phyloP scores from a whole-genome alignment of 2,888 invertebrate genomes.

The Augiades crinisus region DNA sequence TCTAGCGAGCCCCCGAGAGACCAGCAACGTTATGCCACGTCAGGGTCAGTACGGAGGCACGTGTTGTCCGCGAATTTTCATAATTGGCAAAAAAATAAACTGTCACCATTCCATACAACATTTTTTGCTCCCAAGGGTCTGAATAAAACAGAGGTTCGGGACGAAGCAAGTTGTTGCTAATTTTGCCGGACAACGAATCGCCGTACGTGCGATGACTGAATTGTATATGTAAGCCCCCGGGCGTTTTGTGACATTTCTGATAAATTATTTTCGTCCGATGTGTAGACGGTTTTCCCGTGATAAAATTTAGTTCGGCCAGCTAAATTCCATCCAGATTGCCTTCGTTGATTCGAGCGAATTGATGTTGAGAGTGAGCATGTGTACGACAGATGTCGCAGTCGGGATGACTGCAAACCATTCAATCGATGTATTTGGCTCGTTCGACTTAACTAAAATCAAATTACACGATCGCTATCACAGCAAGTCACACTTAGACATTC shows the following conservation, averaged over 20 bases:
- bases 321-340: slow-evolving; percentile 29
- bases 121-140: slow-evolving; percentile 64
- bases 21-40: slow-evolving; percentile 34
- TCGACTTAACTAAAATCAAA: slow-evolving; percentile 40
- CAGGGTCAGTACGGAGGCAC: slow-evolving; percentile 54
- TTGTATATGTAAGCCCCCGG: slow-evolving; percentile 40
- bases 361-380: slow-evolving; percentile 47
- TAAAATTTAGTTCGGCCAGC: slow-evolving; percentile 9
- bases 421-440: slow-evolving; percentile 36
- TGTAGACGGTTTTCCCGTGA: slow-evolving; percentile 4
- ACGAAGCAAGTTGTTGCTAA: slow-evolving; percentile 58
- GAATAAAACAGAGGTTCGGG: slow-evolving; percentile 70
- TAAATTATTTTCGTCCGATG: slow-evolving; percentile 40
- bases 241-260: slow-evolving; percentile 38
- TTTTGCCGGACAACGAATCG: slow-evolving; percentile 59
- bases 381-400: slow-evolving; percentile 52
- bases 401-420: slow-evolving; percentile 41
- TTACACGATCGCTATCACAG: slow-evolving; percentile 29
- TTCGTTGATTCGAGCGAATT: slow-evolving; percentile 41
- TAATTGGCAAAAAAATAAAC: slow-evolving; percentile 65
- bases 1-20: slow-evolving; percentile 44
- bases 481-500: background rate
- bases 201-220: slow-evolving; percentile 49
- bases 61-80: slow-evolving; percentile 60
- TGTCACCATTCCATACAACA: slow-evolving; percentile 60